These are phyloP conservation scores for Chrysotoxum bicinctum DNA, from an alignment of 2,888 invertebrate genomes.

Conservation along the genomic window DNA sequence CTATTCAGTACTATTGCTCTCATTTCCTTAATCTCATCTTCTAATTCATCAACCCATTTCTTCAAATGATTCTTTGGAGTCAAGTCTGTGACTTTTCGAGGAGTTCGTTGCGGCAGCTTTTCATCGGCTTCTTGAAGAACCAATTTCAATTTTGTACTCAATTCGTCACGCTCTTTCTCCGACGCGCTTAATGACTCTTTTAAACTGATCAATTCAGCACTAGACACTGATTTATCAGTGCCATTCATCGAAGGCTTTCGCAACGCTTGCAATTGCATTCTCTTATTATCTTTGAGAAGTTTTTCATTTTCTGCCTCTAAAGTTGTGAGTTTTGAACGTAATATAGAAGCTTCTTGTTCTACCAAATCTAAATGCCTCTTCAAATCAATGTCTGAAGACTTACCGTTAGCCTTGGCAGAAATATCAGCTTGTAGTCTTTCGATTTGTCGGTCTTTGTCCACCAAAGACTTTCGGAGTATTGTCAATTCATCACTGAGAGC, in stretches of 20 bases:
- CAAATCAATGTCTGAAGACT: constrained; percentile 85
- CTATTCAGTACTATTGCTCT: constrained; percentile 80
- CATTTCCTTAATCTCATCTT: constrained; percentile 89
- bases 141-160: constrained; percentile 86
- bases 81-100: constrained; percentile 88
- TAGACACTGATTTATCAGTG: constrained; percentile 75
- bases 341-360: constrained; percentile 88
- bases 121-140: constrained; percentile 86
- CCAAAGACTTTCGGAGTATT: constrained; percentile 88
- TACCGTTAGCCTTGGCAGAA: constrained; percentile 81
- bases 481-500: constrained; percentile 88
- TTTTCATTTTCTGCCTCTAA: constrained; percentile 90
- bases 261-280: constrained; percentile 84
- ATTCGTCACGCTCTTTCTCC: constrained; percentile 86
- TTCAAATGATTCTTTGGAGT: constrained; percentile 83
- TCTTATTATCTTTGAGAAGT: constrained; percentile 88
- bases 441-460: constrained; percentile 91
- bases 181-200: constrained; percentile 83
- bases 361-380: constrained; percentile 89
- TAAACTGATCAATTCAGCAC: constrained; percentile 83
- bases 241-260: constrained; percentile 82
- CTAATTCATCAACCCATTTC: constrained; percentile 92
- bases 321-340: constrained; percentile 86
- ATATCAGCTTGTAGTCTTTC: constrained; percentile 89
- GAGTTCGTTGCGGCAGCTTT: constrained; percentile 86